A percentile compares a stretch with the other conserved stretches of the same genome.
Evolutionary conservation across 2,113 vertebrate genomes (phyloP).

Genomic region (Euleptes europaea): DNA sequence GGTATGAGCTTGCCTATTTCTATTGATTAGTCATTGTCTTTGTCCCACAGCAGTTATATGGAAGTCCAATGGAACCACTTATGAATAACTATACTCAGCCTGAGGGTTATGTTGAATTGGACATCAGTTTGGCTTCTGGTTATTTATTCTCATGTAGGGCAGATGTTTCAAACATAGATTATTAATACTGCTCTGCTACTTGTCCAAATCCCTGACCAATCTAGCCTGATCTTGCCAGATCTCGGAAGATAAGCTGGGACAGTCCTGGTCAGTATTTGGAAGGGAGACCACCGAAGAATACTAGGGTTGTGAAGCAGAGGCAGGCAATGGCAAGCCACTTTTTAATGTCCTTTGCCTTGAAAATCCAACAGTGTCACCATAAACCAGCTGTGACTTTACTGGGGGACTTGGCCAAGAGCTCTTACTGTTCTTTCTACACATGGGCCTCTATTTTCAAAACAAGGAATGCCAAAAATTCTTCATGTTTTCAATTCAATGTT

Average conservation of each 20-base stretch:
- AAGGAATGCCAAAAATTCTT: neutral
- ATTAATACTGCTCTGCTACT: neutral
- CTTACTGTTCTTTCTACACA: neutral
- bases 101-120: neutral
- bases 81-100: neutral
- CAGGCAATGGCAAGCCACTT: too few species aligned
- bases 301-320: too few species aligned
- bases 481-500: neutral
- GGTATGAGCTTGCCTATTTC: neutral
- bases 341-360: too few species aligned
- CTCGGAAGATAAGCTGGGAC: too few species aligned
- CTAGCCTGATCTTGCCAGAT: too few species aligned
- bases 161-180: neutral
- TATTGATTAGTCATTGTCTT: neutral
- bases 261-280: too few species aligned
- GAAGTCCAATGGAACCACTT: neutral
- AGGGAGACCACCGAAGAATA: too few species aligned
- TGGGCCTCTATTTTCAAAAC: neutral
- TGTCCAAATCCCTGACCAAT: neutral
- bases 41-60: neutral
- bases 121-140: neutral
- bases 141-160: neutral
- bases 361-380: too few species aligned
- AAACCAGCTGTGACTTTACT: too few species aligned
- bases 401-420: too few species aligned